Evolutionary conservation across 2,797 vertebrate genomes (phyloP), one percentile per base, ranked within the genome.

Genomic region (Enteromius fasciolatus): DNA sequence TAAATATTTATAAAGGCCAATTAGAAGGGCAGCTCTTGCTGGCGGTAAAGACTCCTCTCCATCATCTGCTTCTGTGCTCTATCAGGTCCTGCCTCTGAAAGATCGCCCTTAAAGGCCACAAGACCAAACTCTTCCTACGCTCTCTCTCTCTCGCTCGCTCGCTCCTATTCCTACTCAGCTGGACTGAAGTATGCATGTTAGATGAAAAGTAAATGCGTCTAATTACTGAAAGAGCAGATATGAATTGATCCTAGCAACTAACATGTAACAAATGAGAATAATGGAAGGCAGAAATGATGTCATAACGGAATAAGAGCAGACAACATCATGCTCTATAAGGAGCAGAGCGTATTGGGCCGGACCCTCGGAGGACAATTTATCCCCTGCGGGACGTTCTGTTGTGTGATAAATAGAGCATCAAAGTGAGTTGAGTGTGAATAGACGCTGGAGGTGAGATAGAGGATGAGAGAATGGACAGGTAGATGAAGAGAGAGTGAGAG

Each of bases 1-100:
- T 95, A 96, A 96, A 96, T 96, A 98, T 99, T 97, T 94, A 98
- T 96, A 95, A 96, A 95, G 94, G 94, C 94, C 96, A 98, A 97
- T 98, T 97, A 97, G 95, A 96, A 95, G 94, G 95, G 94, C 94
- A 96, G 94, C 94, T 93, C 93, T 83, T 93, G 94, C 93, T 94
- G 92, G 93, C 93, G 91, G 91, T 82, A 87, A 95, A 94, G 94
- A 92, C 86, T 93, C 89, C 92, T 90, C 95, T 95, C 94, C 93
- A 95, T 95, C 95, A 95, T 94, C 86, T 52, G 33, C 76, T 80
- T 59, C 18, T 41, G 86, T 91, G 83, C 90, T 92, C 94, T 91
- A 93, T 94, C 93, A 94, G 91, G 76, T 48, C 89, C 92, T 91
- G 89, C 90, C 89, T 93, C 92, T 92, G 89, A 94, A 93, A 90